Conservation (phyloP, 1,140 invertebrate species). For the Drosophila dunni region DNA sequence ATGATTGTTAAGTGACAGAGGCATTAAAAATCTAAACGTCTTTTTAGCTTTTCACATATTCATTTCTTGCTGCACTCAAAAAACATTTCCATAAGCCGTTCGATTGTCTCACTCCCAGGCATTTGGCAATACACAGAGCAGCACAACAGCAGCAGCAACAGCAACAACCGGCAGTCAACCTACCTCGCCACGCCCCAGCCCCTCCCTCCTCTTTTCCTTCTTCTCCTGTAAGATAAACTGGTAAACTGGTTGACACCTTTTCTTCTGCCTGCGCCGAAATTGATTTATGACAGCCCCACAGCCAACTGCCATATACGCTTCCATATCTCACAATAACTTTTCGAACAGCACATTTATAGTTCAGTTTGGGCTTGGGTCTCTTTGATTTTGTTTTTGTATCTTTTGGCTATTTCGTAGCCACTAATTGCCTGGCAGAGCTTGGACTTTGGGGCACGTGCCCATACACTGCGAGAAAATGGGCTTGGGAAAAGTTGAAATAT, state of each 20-base stretch:
- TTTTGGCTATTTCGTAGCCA: constrained; percentile 28
- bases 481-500: background rate
- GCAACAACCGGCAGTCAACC: background rate
- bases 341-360: constrained; percentile 18
- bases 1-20: constrained; percentile 13
- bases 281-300: constrained; percentile 61
- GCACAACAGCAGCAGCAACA: background rate
- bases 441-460: constrained; percentile 55
- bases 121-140: constrained; percentile 19
- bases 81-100: constrained; percentile 46
- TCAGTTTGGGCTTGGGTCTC: background rate
- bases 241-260: constrained; percentile 49
- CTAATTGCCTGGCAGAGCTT: constrained; percentile 60
- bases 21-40: constrained; percentile 61
- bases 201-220: background rate
- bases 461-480: constrained; percentile 18
- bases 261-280: constrained; percentile 40
- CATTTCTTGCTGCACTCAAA: constrained; percentile 32
- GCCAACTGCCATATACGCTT: constrained; percentile 45
- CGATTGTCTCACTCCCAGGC: constrained; percentile 39
- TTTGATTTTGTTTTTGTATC: background rate
- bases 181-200: background rate
- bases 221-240: background rate
- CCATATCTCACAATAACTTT: constrained; percentile 40
- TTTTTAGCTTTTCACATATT: constrained; percentile 48